Percentiles rank a stretch among this genome's conserved stretches.
Evolutionary conservation across 2,888 invertebrate species (phyloP).

Genomic region (Drosophila cognata): DNA sequence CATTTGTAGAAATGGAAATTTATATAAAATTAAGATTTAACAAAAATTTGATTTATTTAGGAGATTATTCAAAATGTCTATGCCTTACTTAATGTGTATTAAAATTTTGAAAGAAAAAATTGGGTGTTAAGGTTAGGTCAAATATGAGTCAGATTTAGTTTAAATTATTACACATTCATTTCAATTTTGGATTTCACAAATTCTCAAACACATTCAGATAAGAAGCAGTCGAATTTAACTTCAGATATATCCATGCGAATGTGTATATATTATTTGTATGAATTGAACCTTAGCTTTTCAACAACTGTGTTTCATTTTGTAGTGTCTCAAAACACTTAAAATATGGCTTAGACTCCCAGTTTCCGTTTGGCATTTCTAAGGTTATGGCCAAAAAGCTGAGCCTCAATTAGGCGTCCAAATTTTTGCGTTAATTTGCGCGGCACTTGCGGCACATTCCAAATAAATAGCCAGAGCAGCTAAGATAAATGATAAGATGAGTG

Average conservation of each 20-base stretch:
- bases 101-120: neutral
- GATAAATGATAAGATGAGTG: slow-evolving; percentile 72
- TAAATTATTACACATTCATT: neutral
- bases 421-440: slow-evolving; percentile 77
- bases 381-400: slow-evolving; percentile 38
- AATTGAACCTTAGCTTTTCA: neutral
- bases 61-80: neutral
- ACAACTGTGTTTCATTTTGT: neutral
- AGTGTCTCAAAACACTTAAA: slow-evolving; percentile 1
- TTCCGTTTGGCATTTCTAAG: slow-evolving; percentile 7
- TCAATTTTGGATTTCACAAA: neutral
- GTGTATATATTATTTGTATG: neutral
- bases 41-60: neutral
- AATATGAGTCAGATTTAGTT: neutral
- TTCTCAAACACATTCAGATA: neutral
- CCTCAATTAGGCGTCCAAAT: slow-evolving; percentile 68
- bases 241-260: neutral
- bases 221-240: neutral
- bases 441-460: slow-evolving; percentile 78
- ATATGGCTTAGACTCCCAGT: slow-evolving; percentile 18
- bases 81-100: too few species aligned
- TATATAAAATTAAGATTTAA: neutral
- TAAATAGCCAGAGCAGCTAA: slow-evolving; percentile 62
- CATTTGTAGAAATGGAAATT: neutral
- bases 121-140: too few species aligned